Percentiles rank a stretch among this genome's conserved stretches.
phyloP scores from a whole-genome alignment of 2,888 invertebrate genomes.

The Ectemnius lituratus region DNA sequence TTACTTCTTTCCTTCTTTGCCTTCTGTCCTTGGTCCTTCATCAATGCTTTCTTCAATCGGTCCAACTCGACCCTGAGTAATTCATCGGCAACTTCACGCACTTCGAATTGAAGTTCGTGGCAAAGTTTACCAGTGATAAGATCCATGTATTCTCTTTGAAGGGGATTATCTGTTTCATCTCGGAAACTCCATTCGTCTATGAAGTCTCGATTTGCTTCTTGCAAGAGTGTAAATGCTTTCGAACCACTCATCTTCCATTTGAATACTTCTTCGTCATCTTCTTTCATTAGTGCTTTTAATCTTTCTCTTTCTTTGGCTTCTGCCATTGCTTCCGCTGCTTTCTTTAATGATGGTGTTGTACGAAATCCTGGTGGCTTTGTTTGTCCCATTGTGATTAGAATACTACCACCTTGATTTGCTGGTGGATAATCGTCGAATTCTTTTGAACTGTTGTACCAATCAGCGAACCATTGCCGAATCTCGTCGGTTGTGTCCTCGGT shows the following conservation, averaged over 20 bases:
- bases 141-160: slow-evolving; percentile 82
- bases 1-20: background rate
- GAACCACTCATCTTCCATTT: slow-evolving; percentile 71
- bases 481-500: slow-evolving; percentile 88
- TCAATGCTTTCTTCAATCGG: slow-evolving; percentile 80
- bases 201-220: slow-evolving; percentile 55
- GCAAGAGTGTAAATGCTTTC: slow-evolving; percentile 50
- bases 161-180: slow-evolving; percentile 79
- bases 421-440: slow-evolving; percentile 87
- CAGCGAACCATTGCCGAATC: slow-evolving; percentile 86
- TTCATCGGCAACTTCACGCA: slow-evolving; percentile 85
- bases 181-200: slow-evolving; percentile 77
- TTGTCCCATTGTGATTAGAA: slow-evolving; percentile 81
- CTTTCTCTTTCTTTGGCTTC: background rate
- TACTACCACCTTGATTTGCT: slow-evolving; percentile 85
- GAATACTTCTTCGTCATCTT: slow-evolving; percentile 20
- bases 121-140: slow-evolving; percentile 84
- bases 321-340: slow-evolving; percentile 25
- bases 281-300: background rate
- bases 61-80: slow-evolving; percentile 82
- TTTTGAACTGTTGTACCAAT: slow-evolving; percentile 81
- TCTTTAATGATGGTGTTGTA: slow-evolving; percentile 66
- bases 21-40: slow-evolving; percentile 68
- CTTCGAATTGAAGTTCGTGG: slow-evolving; percentile 82
- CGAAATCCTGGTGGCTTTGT: slow-evolving; percentile 82